Evolutionary conservation across 2,888 invertebrate genomes (phyloP), one percentile per base, ranked within the genome.

Genomic region (Panopea generosa): DNA sequence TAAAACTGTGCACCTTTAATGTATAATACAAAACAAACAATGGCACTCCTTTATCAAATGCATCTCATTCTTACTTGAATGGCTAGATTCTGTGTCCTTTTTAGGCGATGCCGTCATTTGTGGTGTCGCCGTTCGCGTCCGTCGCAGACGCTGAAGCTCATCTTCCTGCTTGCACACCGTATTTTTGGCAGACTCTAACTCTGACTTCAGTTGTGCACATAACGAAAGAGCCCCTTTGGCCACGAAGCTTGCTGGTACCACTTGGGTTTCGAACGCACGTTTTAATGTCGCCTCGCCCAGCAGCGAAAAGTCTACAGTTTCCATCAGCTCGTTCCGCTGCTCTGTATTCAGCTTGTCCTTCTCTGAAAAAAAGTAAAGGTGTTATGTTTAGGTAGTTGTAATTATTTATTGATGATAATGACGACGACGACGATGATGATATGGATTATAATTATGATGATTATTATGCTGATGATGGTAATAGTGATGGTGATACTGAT

Each of bases 191-290:
- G 86, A 84, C 24, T 89, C 89, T 27, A 91, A 72, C 60, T 91
- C 90, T 7, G 81, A 59, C 50, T 90, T 84, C 4, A 92, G 84
- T 27, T 83, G 83, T 16, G 82, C 55, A 68, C 91, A 91, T 43
- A 92, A 82, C 7, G 85, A 78, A 6, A 92, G 69, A 4, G 92
- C 90, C 1, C 90, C 91, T 52, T 82, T 80, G 0, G 92, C 90
- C 14, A 92, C 82, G 56, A 83, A 84, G 3, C 74, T 67, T 14
- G 83, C 81, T 0, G 92, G 90, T 7, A 90, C 89, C 0, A 91
- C 83, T n/a, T 90, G 79, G n/a, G 87, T 84, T 38, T 90, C 87
- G 49, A 87, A 85, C 4, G 91, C 90, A 45, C 84, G 79, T 77
- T 87, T 87, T 3, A 92, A 83, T 0, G 88, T 87, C 9, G 84